These are phyloP conservation scores for Crambe crambe DNA, from an alignment of 37 sponge, comb jelly and placozoan species.

Conservation along the genomic window DNA sequence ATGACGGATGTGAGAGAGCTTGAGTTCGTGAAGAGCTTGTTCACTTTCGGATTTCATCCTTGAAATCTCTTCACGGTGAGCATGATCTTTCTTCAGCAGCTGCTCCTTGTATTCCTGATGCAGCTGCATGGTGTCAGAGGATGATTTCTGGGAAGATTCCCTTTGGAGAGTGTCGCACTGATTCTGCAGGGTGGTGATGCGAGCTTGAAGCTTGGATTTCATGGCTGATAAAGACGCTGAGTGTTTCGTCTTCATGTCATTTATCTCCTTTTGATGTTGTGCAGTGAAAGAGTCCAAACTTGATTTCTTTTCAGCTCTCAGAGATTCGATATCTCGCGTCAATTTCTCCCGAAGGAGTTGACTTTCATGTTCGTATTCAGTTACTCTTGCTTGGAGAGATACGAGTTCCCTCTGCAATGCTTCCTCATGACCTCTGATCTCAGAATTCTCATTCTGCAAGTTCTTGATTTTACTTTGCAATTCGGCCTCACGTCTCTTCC, in stretches of 20 bases:
- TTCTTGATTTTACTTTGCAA: background rate
- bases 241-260: background rate
- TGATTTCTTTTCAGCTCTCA: background rate
- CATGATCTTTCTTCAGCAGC: background rate
- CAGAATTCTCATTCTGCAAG: background rate
- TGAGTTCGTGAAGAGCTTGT: constrained; percentile 1
- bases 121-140: background rate
- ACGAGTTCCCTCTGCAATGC: background rate
- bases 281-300: background rate
- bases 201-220: background rate
- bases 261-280: background rate
- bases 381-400: background rate
- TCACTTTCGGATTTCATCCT: background rate
- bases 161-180: background rate
- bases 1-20: constrained; percentile 3
- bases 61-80: background rate
- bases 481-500: background rate
- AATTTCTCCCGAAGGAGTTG: background rate
- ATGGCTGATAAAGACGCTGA: background rate
- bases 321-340: background rate
- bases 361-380: background rate
- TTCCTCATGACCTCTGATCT: background rate
- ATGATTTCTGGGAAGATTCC: background rate
- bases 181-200: background rate
- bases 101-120: background rate